Conservation (phyloP, 2,113 vertebrate species). For the Syngnathus floridae region DNA sequence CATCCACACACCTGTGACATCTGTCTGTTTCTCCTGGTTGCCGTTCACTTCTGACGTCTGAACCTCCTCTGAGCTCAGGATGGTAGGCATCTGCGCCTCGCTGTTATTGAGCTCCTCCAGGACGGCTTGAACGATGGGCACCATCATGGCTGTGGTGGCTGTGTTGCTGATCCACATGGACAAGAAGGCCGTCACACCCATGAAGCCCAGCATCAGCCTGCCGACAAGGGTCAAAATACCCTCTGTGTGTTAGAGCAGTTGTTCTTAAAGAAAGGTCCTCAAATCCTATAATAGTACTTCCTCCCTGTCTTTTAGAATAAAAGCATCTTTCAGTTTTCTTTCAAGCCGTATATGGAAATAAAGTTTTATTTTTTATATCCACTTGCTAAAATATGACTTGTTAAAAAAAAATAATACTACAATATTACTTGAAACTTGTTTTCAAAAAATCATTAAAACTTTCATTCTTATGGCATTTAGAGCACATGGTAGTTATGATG, state of each 20-base stretch:
- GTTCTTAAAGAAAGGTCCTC: neutral
- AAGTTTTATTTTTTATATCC: too few relatives aligned
- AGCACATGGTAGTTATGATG: neutral
- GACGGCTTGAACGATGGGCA: slow-evolving; percentile 91
- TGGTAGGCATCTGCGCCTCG: slow-evolving; percentile 51
- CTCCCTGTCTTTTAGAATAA: too few relatives aligned
- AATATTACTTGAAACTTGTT: too few relatives aligned
- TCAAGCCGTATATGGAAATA: too few relatives aligned
- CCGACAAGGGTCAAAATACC: slow-evolving; percentile 6
- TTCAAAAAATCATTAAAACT: too few relatives aligned
- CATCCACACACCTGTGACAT: slow-evolving; percentile 60
- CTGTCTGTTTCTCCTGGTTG: slow-evolving; percentile 58
- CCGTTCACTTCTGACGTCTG: slow-evolving; percentile 52
- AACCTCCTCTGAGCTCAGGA: slow-evolving; percentile 39
- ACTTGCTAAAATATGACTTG: neutral
- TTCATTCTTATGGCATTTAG: too few relatives aligned
- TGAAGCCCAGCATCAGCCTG: slow-evolving; percentile 95
- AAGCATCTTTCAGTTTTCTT: too few relatives aligned
- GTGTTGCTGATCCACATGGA: slow-evolving; percentile 99
- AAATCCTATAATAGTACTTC: too few relatives aligned
- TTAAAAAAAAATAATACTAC: too few relatives aligned
- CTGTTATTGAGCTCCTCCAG: slow-evolving; percentile 77
- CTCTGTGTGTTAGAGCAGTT: neutral
- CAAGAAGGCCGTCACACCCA: slow-evolving; percentile 87
- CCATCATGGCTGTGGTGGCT: slow-evolving; percentile 95